A percentile compares a stretch with the other conserved stretches of the same genome.
Conservation (phyloP, 2,113 vertebrate species). For the Formicarius rufipectus region DNA sequence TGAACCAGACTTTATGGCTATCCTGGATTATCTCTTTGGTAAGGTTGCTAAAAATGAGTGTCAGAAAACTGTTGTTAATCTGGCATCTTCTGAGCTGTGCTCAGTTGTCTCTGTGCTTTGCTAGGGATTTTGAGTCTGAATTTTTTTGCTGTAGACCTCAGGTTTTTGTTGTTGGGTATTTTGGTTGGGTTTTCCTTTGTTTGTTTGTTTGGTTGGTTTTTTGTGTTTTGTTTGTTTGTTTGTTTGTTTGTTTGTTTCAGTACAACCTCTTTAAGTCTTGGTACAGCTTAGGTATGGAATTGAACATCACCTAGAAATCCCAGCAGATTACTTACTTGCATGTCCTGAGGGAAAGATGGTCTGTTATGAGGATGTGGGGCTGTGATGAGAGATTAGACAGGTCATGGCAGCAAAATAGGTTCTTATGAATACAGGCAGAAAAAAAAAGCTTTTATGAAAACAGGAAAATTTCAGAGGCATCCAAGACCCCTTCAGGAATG, state of each 20-base stretch:
- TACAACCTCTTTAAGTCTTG: background rate
- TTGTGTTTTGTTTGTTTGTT: too few species aligned
- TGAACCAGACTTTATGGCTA: background rate
- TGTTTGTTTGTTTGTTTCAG: too few species aligned
- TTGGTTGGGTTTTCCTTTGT: background rate
- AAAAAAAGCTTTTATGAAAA: background rate
- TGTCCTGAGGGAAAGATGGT: background rate
- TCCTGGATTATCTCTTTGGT: background rate
- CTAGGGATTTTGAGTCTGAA: background rate
- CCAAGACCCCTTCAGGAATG: background rate
- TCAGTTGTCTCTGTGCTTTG: background rate
- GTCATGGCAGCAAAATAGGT: background rate
- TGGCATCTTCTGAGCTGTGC: background rate
- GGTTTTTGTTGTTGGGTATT: background rate
- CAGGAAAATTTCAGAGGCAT: background rate
- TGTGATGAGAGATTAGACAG: background rate
- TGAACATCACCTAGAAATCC: background rate
- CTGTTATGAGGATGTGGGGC: background rate
- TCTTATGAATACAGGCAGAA: background rate
- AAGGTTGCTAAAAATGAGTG: background rate
- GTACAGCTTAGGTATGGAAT: background rate
- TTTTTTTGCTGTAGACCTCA: background rate
- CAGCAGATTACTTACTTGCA: background rate
- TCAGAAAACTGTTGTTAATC: background rate
- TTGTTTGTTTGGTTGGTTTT: too few species aligned